These are phyloP conservation scores for Zosterops japonicus DNA, from an alignment of 2,113 vertebrate genomes.

Conservation along the genomic window DNA sequence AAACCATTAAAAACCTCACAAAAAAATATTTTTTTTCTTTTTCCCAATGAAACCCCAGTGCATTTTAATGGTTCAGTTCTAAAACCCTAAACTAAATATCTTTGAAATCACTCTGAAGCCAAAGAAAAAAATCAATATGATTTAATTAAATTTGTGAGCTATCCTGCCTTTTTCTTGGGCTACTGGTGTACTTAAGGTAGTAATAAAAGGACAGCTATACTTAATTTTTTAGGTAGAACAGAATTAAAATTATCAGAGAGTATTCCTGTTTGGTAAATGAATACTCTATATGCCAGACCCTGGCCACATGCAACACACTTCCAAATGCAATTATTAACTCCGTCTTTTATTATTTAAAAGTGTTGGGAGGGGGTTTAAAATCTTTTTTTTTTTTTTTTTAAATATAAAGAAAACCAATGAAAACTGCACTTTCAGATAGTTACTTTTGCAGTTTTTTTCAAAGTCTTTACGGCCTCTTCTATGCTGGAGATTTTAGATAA, in stretches of 20 bases:
- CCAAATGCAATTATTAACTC: not conserved
- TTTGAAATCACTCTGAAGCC: not conserved
- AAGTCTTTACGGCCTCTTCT: not conserved
- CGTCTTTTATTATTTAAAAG: not conserved
- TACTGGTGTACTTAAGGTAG: not conserved
- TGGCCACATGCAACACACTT: not conserved
- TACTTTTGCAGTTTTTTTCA: not conserved
- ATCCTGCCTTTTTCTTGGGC: not conserved
- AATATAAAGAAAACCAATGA: not conserved
- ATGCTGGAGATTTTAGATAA: not conserved
- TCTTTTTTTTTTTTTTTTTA: not conserved
- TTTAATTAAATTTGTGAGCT: not conserved
- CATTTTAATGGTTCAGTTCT: not conserved
- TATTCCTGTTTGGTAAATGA: not conserved
- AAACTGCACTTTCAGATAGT: not conserved
- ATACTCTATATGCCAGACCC: not conserved
- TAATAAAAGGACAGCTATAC: not conserved
- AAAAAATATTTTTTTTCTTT: not conserved
- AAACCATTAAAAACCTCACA: not conserved
- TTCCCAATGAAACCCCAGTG: not conserved
- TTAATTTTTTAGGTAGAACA: not conserved
- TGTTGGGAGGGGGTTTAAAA: fast-evolving
- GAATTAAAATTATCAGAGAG: not conserved
- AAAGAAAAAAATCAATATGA: not conserved
- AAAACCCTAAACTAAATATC: not conserved